These are phyloP conservation scores for Stegostoma tigrinum DNA, from an alignment of 2,113 vertebrate genomes.

Conservation along the genomic window DNA sequence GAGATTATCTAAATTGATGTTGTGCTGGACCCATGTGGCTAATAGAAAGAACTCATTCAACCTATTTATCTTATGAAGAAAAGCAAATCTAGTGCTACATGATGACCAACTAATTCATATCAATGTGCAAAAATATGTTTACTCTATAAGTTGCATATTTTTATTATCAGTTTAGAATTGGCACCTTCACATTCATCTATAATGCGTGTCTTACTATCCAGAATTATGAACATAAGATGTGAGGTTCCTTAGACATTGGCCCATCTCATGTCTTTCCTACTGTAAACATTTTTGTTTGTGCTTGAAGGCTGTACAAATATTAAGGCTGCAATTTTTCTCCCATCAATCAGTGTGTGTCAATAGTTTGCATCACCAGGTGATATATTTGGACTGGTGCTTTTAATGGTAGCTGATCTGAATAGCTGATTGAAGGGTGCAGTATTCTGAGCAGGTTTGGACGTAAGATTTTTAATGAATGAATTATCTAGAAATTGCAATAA, in stretches of 20 bases:
- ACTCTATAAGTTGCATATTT: neutral
- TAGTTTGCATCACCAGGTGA: neutral
- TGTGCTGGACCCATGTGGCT: neutral
- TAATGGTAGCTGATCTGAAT: neutral
- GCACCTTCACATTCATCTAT: neutral
- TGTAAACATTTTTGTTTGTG: too few species aligned
- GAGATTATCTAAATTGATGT: neutral
- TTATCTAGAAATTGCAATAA: neutral
- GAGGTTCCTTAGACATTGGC: neutral
- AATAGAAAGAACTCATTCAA: neutral
- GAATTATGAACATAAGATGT: neutral
- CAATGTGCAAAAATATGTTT: neutral
- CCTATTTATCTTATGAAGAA: neutral
- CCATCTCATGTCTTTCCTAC: neutral
- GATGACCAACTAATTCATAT: neutral
- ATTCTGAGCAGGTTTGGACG: neutral
- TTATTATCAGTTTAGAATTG: neutral
- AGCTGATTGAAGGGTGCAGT: neutral
- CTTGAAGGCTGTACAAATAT: neutral
- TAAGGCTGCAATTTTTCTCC: neutral
- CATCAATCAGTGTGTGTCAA: too few species aligned
- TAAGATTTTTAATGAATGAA: neutral
- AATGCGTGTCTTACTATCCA: neutral
- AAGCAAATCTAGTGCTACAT: neutral
- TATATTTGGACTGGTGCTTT: neutral